Evolutionary conservation across 2,888 invertebrate genomes (phyloP).

Genomic region (Biston betularia): DNA sequence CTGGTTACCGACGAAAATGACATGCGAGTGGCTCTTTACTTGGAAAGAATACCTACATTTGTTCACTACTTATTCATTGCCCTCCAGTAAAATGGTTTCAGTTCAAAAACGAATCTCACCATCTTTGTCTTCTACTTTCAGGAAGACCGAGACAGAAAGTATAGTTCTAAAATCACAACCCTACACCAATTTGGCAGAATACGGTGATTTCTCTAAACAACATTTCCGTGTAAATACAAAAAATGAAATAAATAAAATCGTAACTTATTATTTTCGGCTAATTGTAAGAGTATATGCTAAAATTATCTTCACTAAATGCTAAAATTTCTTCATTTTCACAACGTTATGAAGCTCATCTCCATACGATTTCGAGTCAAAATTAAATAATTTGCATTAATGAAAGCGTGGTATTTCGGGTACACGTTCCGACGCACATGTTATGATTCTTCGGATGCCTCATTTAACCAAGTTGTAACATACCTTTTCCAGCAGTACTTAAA

Average conservation of each 20-base stretch:
- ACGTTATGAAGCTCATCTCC: conserved; percentile 23
- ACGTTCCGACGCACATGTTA: conserved; percentile 38
- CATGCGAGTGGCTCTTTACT: too few species aligned
- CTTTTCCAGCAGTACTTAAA: conserved; percentile 6
- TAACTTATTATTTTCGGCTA: not conserved
- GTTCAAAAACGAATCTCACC: too few species aligned
- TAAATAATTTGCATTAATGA: conserved; percentile 39
- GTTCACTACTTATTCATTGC: too few species aligned
- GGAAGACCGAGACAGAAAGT: too few species aligned
- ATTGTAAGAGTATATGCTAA: not conserved
- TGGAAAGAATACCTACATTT: too few species aligned
- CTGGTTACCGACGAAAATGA: not conserved
- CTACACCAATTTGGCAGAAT: too few species aligned
- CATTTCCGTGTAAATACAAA: too few species aligned
- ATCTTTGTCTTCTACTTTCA: too few species aligned
- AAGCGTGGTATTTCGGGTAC: conserved; percentile 27
- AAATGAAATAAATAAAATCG: too few species aligned
- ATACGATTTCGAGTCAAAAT: conserved; percentile 26
- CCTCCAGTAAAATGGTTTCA: too few species aligned
- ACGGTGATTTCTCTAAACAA: too few species aligned
- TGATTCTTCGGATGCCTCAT: conserved; percentile 39
- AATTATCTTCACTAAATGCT: not conserved
- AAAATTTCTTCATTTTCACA: conserved; percentile 17
- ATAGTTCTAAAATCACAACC: too few species aligned
- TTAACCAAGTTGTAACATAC: conserved; percentile 13